Base-by-base conservation (phyloP, 2,888 invertebrate species). In the Scotopteryx bipunctaria region DNA sequence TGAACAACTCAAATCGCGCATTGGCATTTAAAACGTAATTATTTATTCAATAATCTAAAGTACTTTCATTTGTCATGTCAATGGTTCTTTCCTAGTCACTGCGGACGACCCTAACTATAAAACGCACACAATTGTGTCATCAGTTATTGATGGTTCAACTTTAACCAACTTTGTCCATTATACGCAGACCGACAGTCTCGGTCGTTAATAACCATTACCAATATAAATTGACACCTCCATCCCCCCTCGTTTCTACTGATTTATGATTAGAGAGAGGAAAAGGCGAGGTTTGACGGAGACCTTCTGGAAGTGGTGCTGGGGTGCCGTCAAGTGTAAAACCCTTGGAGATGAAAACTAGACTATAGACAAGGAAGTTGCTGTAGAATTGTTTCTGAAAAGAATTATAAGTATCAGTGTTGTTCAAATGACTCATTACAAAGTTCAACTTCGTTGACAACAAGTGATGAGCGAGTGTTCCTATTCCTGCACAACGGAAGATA, bases 81-180 rank as follows among this genome's bases (percentile, higher is more conserved):
- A 40, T 42, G 8, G 31, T 32, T 14, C 1, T 21, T 2, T 32
- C 32, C 23, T 19, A 23, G 42, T 32, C 42, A 21, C 32, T 9
- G 15, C 23, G 32, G 19, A 40, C 40, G 45, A 57, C 48, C 48
- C 55, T 45, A 49, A 52, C 57, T 59, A 56, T 51, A 57, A 55
- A 53, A 56, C 62, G 67, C 67, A 69, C 63, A 53, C 55, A 71
- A 75, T 67, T 76, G 78, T 66, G 64, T 73, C 81, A 80, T 84
- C 81, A 81, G 81, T 85, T 84, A 84, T 81, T 78, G 79, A 85
- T 81, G 81, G 76, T 75, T 69, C 64, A 78, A 81, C 72, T 83
- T 78, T 55, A 64, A 65, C 66, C 71, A 83, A 84, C 76, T 84
- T 84, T 64, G 63, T 63, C 81, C 83, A 85, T 85, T 85, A 81